phyloP scores from a whole-genome alignment of 2,888 invertebrate genomes.

The Limnephilus marmoratus region DNA sequence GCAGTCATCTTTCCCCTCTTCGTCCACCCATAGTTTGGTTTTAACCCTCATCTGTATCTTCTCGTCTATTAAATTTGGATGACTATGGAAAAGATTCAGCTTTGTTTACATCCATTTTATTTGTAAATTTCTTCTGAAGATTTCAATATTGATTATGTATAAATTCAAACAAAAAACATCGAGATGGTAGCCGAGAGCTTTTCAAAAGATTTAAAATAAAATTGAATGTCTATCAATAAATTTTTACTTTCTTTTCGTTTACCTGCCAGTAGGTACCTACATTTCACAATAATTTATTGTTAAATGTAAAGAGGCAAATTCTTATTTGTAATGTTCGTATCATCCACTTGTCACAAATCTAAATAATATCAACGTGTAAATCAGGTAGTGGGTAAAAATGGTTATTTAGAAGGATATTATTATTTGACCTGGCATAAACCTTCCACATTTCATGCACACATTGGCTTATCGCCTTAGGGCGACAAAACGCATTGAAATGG shows the following conservation, averaged over 20 bases:
- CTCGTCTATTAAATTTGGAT: no score
- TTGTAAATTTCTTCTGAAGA: no score
- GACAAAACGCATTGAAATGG: constrained; percentile 26
- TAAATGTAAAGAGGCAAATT: not conserved
- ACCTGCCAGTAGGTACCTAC: no score
- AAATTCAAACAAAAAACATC: not conserved
- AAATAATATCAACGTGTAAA: not conserved
- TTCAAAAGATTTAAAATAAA: not conserved
- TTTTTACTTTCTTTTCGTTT: not conserved
- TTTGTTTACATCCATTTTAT: no score
- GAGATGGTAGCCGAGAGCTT: not conserved
- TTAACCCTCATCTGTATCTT: no score
- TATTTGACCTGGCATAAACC: not conserved
- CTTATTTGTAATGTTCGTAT: not conserved
- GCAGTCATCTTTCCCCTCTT: no score
- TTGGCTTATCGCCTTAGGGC: not conserved
- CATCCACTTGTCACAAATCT: not conserved
- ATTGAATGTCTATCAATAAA: not conserved
- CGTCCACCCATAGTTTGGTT: no score
- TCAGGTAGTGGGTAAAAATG: not conserved
- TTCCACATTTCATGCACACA: not conserved
- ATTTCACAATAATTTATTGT: not conserved
- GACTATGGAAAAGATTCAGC: no score
- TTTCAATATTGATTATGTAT: no score
- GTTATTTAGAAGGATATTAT: not conserved